These are phyloP conservation scores for Tinea trinotella DNA, from an alignment of 2,888 invertebrate species.

Conservation along the genomic window DNA sequence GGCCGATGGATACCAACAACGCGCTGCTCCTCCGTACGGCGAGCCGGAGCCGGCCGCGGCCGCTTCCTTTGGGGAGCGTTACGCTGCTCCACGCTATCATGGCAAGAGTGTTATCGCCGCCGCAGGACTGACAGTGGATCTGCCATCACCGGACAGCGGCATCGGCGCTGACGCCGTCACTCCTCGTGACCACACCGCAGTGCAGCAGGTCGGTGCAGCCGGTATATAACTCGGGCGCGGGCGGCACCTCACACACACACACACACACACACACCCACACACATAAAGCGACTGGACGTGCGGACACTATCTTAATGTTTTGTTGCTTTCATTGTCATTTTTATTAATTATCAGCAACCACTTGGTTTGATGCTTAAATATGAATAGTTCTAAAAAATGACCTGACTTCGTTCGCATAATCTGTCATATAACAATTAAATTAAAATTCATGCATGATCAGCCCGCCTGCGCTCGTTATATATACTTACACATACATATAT, in stretches of 20 bases:
- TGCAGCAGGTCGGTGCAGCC: conserved; percentile 84
- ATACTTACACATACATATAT: too few relatives aligned
- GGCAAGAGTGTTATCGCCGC: conserved; percentile 81
- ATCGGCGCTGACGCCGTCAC: conserved; percentile 96
- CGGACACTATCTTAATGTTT: conserved; percentile 16
- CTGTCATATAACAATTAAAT: background rate
- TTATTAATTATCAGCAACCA: background rate
- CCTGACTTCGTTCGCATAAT: background rate
- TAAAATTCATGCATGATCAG: background rate
- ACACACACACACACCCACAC: conserved; percentile 22
- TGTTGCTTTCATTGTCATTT: conserved; percentile 9
- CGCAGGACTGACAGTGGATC: conserved; percentile 90
- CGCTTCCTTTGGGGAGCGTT: conserved; percentile 78
- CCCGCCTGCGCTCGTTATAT: conserved; percentile 14
- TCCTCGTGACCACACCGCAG: conserved; percentile 89
- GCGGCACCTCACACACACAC: conserved; percentile 40
- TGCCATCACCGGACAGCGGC: conserved; percentile 96
- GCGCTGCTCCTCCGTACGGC: conserved; percentile 70
- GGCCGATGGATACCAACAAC: conserved; percentile 74
- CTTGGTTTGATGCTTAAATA: background rate
- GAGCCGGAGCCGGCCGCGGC: conserved; percentile 73
- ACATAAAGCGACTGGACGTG: conserved; percentile 9
- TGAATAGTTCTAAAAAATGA: conserved; percentile 1
- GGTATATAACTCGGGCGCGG: conserved; percentile 21
- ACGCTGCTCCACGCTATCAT: conserved; percentile 79